phyloP scores from a whole-genome alignment of 2,797 vertebrate species.

The Cossypha dichroa region DNA sequence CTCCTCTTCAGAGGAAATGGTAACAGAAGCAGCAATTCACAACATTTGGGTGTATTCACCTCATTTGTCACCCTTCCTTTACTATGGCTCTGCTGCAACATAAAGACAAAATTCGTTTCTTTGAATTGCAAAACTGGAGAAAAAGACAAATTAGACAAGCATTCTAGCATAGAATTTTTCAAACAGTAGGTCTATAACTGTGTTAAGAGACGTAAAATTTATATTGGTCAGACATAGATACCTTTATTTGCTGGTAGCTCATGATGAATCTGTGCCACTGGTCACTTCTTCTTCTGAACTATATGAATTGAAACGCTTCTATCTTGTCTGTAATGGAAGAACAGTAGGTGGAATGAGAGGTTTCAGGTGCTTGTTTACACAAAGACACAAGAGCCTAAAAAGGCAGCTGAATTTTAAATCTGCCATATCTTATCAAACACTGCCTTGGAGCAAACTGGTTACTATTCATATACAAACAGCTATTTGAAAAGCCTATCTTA shows the following conservation, averaged over 20 bases:
- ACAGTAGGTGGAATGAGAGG: not conserved
- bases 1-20: not conserved
- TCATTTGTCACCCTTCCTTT: not conserved
- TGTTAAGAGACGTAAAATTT: not conserved
- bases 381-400: not conserved
- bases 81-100: not conserved
- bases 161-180: not conserved
- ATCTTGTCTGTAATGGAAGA: not conserved
- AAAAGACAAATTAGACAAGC: not conserved
- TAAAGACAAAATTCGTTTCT: not conserved
- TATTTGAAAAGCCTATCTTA: not conserved
- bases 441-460: not conserved
- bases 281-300: not conserved
- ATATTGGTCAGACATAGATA: not conserved
- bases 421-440: not conserved
- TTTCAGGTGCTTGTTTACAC: not conserved
- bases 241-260: not conserved
- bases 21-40: not conserved
- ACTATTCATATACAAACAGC: not conserved
- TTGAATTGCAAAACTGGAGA: not conserved
- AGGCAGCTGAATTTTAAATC: not conserved
- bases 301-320: not conserved
- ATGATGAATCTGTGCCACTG: not conserved
- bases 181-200: not conserved
- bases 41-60: not conserved